Conservation (phyloP, 2,888 invertebrate species). For the Lacanobia oleracea region DNA sequence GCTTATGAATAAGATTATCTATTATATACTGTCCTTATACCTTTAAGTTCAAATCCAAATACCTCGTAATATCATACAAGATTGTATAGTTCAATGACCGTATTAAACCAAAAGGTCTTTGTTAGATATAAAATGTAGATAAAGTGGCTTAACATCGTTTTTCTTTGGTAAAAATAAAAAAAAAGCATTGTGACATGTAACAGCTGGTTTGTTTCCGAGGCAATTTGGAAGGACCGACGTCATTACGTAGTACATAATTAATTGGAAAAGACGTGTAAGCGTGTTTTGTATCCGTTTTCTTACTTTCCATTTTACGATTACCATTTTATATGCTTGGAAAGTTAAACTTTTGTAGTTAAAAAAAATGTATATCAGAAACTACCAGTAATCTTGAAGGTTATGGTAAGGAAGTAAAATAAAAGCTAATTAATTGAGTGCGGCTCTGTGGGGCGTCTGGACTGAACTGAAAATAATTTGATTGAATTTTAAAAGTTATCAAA, state of each 20-base stretch:
- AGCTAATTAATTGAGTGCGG: no score
- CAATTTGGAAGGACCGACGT: neutral
- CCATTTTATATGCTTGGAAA: no score
- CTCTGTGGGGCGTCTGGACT: neutral
- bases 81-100: conserved; percentile 9
- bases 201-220: neutral
- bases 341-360: neutral
- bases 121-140: neutral
- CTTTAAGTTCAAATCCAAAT: neutral
- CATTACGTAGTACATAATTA: neutral
- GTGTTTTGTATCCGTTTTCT: neutral
- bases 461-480: neutral
- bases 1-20: neutral
- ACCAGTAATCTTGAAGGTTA: no score
- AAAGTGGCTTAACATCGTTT: neutral
- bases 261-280: neutral
- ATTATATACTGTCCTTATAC: neutral
- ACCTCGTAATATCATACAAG: neutral
- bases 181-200: neutral
- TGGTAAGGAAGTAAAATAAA: neutral
- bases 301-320: no score
- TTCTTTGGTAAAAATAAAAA: neutral
- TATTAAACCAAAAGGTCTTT: conserved; percentile 1
- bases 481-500: no score
- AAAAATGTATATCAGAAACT: neutral